Base-by-base conservation (phyloP, 92 coral and sea anemone genomes). In the Isaurus tuberculatus region DNA sequence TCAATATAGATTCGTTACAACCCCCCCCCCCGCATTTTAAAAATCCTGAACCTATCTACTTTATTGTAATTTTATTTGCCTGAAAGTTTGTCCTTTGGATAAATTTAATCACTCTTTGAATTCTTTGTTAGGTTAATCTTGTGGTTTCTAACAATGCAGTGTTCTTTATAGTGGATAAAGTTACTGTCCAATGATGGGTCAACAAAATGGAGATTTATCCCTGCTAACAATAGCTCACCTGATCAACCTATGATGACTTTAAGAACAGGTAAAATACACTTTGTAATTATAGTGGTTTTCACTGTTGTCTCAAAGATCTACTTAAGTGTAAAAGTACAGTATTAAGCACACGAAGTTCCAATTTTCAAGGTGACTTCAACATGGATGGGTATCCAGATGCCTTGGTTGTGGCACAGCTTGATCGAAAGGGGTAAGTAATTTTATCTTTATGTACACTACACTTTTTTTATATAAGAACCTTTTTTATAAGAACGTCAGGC, bases 351-450 rank as follows among this genome's bases (percentile, higher is more conserved):
- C 14, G 2, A 63, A 63, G 10, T 5, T 8, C 14, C 2, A 2
- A 8, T 8, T 27, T 46, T 75, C 67, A 61, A 96, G 99, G 98
- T 43, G 99, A 96, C 64, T 96, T 90, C 68, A 89, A 94, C 83
- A 86, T 94, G 97, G 99, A 96, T 86, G 98, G 98, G 14, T 96
- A 85, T 68, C 91, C 92, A 72, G 99, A 96, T 83, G 96, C 93
- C 9, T 83, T 91, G 7, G 87, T 86, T 31, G 93, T 96, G 70
- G 46, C 92, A n/a, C 65, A 87, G 65, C 65, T 91, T 8, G 65
- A 65, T 8, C 36, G 42, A 16, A 29, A 64, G 22, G 61, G 43
- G 82, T 77, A 30, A 58, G 25, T 48, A 30, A 40, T n/a, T n/a
- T n/a, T n/a, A n/a, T n/a, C n/a, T n/a, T n/a, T n/a, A n/a, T n/a